phyloP scores from a whole-genome alignment of 2,797 vertebrate species.

The Rhinichthys osculus region DNA sequence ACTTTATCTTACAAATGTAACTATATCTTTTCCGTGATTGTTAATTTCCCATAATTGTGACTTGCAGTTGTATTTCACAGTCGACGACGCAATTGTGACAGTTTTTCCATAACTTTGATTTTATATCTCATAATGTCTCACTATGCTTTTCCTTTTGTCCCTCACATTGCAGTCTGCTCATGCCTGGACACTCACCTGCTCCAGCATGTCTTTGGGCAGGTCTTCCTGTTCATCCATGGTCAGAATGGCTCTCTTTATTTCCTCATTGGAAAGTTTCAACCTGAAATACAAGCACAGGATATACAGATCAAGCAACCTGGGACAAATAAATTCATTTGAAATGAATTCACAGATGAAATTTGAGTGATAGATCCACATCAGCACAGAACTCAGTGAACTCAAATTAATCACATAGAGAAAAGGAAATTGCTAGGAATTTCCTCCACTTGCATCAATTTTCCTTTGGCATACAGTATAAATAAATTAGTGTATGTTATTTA shows the following conservation, averaged over 20 bases:
- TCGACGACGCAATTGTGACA: background rate
- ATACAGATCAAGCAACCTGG: constrained; percentile 34
- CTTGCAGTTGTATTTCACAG: background rate
- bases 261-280: constrained; percentile 95
- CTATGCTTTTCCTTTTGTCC: background rate
- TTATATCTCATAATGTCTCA: background rate
- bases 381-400: constrained; percentile 14
- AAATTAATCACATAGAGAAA: constrained; percentile 20
- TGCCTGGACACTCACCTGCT: constrained; percentile 84
- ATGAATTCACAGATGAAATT: constrained; percentile 15
- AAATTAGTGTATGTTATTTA: constrained; percentile 36
- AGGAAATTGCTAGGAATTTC: constrained; percentile 30
- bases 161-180: background rate
- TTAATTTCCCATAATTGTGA: background rate
- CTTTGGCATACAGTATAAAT: constrained; percentile 26
- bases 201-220: constrained; percentile 98
- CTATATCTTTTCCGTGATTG: background rate
- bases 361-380: constrained; percentile 24
- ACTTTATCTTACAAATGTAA: background rate
- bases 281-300: constrained; percentile 74
- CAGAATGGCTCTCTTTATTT: constrained; percentile 97
- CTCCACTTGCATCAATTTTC: constrained; percentile 37
- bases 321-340: constrained; percentile 42
- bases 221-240: constrained; percentile 99
- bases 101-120: background rate